Percentiles rank a stretch among this genome's conserved stretches.
Evolutionary conservation across 2,113 vertebrate genomes (phyloP).

Genomic region (Paraplagusia blochii): DNA sequence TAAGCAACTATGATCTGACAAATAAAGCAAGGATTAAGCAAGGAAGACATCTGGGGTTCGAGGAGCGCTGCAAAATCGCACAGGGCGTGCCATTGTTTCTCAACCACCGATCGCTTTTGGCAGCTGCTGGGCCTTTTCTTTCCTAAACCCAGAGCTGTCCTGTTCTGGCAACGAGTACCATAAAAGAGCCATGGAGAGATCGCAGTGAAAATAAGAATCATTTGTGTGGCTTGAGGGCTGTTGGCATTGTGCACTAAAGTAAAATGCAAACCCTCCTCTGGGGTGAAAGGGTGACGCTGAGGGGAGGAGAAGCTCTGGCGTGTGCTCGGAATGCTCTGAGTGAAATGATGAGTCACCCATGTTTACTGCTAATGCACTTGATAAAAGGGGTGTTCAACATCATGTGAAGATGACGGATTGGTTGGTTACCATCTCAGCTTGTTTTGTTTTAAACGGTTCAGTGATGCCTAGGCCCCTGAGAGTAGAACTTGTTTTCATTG

Average conservation of each 20-base stretch:
- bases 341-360: slow-evolving; percentile 54
- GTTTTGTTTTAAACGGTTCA: slow-evolving; percentile 50
- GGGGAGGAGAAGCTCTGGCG: slow-evolving; percentile 40
- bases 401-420: slow-evolving; percentile 50
- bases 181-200: slow-evolving; percentile 61
- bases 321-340: slow-evolving; percentile 39
- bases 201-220: slow-evolving; percentile 71
- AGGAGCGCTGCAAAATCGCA: slow-evolving; percentile 64
- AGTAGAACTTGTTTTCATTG: slow-evolving; percentile 57
- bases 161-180: slow-evolving; percentile 58
- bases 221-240: slow-evolving; percentile 67
- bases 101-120: slow-evolving; percentile 66
- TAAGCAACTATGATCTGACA: slow-evolving; percentile 67
- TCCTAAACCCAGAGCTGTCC: slow-evolving; percentile 48
- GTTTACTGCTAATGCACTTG: slow-evolving; percentile 40
- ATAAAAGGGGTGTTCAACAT: slow-evolving; percentile 49
- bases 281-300: slow-evolving; percentile 52
- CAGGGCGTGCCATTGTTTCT: slow-evolving; percentile 77
- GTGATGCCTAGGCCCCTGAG: slow-evolving; percentile 34
- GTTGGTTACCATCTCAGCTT: slow-evolving; percentile 20
- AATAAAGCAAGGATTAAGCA: slow-evolving; percentile 70
- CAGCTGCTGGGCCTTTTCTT: slow-evolving; percentile 61
- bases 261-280: slow-evolving; percentile 55
- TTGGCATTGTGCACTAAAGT: slow-evolving; percentile 49
- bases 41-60: slow-evolving; percentile 64